Evolutionary conservation across 1,140 invertebrate species (phyloP).

Genomic region (Lethocerus indicus): DNA sequence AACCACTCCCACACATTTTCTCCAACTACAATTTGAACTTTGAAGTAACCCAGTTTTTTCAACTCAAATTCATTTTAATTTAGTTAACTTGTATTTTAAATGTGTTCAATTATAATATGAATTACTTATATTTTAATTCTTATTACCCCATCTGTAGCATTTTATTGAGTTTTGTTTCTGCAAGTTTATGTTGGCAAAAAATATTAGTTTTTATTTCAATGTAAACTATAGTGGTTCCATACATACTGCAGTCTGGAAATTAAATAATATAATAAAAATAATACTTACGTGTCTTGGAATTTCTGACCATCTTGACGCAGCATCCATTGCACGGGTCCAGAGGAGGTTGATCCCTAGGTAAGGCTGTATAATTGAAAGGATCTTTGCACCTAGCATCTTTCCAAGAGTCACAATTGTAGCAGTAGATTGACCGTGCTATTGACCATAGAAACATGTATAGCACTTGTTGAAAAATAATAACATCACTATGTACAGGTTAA

Average conservation of each 20-base stretch:
- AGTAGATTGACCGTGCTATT: slow-evolving; percentile 68
- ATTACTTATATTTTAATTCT: too few species aligned
- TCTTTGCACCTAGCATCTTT: slow-evolving; percentile 75
- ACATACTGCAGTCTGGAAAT: not conserved
- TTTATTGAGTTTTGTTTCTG: too few species aligned
- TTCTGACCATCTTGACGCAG: slow-evolving; percentile 86
- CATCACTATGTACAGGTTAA: slow-evolving; percentile 1
- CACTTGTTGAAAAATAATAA: slow-evolving; percentile 6
- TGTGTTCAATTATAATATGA: too few species aligned
- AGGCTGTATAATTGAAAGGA: slow-evolving; percentile 79
- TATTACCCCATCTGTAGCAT: too few species aligned
- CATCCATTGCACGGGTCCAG: slow-evolving; percentile 78
- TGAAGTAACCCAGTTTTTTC: too few species aligned
- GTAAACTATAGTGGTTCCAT: too few species aligned
- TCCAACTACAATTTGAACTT: too few species aligned
- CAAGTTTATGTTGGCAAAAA: too few species aligned
- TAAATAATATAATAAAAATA: not conserved
- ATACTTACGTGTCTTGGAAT: slow-evolving; percentile 70
- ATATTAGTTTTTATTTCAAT: too few species aligned
- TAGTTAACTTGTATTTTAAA: too few species aligned
- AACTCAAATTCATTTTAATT: too few species aligned
- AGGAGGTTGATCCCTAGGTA: slow-evolving; percentile 66
- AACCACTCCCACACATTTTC: too few species aligned
- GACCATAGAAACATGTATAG: slow-evolving; percentile 8
- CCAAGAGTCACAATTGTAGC: slow-evolving; percentile 86